Percentiles rank a stretch among this genome's conserved stretches.
These are phyloP conservation scores for Phlogophora meticulosa DNA, from an alignment of 2,888 invertebrate species.

Conservation along the genomic window DNA sequence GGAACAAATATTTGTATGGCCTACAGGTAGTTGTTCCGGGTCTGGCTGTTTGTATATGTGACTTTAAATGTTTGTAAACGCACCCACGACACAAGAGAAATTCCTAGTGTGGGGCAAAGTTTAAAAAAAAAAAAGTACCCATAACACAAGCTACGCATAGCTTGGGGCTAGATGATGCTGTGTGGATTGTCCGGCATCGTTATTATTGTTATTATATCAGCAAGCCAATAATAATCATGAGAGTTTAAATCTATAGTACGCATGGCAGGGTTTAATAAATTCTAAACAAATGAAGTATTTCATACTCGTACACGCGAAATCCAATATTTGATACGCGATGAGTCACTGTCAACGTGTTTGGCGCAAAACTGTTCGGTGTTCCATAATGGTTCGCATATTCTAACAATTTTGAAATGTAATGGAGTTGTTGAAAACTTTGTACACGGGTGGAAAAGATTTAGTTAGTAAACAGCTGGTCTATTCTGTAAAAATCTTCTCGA, in stretches of 20 bases:
- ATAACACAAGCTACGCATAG: no score
- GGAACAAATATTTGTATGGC: no score
- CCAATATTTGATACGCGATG: background rate
- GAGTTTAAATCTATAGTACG: background rate
- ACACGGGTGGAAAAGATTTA: background rate
- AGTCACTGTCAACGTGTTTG: background rate
- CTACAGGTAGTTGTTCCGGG: no score
- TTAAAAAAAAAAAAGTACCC: no score
- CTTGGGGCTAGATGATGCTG: no score
- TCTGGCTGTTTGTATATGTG: no score
- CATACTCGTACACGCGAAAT: background rate
- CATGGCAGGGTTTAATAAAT: background rate
- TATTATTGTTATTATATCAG: no score
- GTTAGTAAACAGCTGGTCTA: background rate
- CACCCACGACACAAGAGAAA: no score
- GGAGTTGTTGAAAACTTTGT: slow-evolving; percentile 1
- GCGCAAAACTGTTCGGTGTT: background rate
- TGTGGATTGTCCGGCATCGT: no score
- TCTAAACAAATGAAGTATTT: background rate
- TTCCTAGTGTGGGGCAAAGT: no score
- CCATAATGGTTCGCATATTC: background rate
- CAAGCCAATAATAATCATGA: slow-evolving; percentile 1
- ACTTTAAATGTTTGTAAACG: no score
- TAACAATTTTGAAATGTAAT: background rate
- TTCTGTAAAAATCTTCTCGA: no score